Evolutionary conservation across 2,797 vertebrate species (phyloP).

Genomic region (Psittacula derbiana): DNA sequence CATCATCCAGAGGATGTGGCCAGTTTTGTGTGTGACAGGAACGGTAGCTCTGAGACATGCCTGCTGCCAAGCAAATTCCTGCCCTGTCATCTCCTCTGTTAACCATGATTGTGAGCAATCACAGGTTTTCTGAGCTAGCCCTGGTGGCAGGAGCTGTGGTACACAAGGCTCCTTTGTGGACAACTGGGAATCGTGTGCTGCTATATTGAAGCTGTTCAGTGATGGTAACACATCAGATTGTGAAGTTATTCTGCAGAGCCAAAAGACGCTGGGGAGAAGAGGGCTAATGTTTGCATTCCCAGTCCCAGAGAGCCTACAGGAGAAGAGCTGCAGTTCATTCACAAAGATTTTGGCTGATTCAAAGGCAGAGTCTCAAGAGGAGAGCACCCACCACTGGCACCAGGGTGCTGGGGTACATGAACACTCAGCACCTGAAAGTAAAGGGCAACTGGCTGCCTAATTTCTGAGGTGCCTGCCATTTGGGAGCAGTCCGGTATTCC

Average conservation of each 20-base stretch:
- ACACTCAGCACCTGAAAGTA: background rate
- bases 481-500: constrained; percentile 33
- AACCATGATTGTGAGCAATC: background rate
- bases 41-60: background rate
- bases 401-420: background rate
- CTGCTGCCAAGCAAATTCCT: background rate
- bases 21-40: background rate
- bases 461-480: constrained; percentile 20
- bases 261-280: background rate
- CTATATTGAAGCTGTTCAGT: background rate
- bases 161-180: background rate
- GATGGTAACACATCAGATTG: background rate
- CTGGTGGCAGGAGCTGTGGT: background rate
- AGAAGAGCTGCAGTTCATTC: background rate
- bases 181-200: background rate
- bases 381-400: background rate
- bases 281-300: background rate
- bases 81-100: background rate
- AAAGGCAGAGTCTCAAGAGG: background rate
- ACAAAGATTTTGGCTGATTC: background rate
- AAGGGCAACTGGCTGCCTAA: background rate
- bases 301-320: background rate
- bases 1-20: constrained; percentile 10
- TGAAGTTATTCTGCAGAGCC: background rate
- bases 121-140: background rate